Evolutionary conservation across 2,888 invertebrate genomes (phyloP).

Genomic region (Eilema depressum): DNA sequence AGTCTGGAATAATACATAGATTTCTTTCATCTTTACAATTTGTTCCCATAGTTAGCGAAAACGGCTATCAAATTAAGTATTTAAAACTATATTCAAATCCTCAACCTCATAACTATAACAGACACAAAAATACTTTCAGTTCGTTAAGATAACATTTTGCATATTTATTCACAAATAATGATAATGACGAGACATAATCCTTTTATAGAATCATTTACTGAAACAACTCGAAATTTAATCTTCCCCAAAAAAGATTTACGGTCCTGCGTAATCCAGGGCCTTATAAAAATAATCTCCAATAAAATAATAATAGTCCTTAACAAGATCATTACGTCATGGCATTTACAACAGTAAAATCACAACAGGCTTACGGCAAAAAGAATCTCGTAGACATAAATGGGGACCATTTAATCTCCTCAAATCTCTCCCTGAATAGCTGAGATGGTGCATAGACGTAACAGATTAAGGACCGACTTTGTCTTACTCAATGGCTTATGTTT

Average conservation of each 20-base stretch:
- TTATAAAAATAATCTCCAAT: conserved; percentile 25
- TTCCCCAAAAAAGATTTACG: neutral
- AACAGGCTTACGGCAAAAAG: conserved; percentile 55
- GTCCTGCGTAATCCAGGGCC: conserved; percentile 34
- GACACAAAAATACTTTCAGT: neutral
- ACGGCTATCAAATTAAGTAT: no score
- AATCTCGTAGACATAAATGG: conserved; percentile 55
- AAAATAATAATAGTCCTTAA: conserved; percentile 36
- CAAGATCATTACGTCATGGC: conserved; percentile 33
- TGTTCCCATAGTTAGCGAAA: no score
- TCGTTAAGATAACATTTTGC: neutral
- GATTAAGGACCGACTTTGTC: conserved; percentile 73
- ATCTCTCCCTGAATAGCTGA: conserved; percentile 71
- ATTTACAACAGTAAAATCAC: conserved; percentile 38
- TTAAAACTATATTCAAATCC: no score
- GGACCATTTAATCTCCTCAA: conserved; percentile 67
- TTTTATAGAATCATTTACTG: neutral
- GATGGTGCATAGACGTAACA: conserved; percentile 64
- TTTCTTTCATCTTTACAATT: no score
- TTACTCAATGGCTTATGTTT: conserved; percentile 72
- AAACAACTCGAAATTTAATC: neutral
- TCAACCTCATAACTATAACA: neutral
- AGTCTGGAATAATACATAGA: no score
- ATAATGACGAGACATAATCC: neutral
- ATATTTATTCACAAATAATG: neutral